A percentile compares a stretch with the other conserved stretches of the same genome.
Conservation (phyloP, 2,113 vertebrate species). For the Melospiza georgiana region DNA sequence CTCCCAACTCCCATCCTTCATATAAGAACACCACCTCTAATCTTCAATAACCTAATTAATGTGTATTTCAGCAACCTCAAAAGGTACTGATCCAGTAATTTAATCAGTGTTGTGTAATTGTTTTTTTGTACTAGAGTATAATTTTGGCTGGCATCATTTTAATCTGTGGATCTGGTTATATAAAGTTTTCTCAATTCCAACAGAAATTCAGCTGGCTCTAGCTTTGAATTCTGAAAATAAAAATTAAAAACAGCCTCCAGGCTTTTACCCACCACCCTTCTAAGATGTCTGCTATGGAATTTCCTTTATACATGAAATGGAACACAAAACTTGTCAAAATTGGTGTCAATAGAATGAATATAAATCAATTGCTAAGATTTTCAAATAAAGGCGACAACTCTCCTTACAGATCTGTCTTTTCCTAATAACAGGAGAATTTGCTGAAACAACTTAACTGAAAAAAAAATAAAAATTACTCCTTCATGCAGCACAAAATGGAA, state of each 20-base stretch:
- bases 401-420: neutral
- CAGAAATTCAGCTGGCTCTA: neutral
- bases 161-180: neutral
- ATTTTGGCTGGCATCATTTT: neutral
- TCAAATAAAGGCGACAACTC: slow-evolving; percentile 33
- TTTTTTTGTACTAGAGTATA: neutral
- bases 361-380: neutral
- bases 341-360: neutral
- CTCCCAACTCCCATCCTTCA: neutral
- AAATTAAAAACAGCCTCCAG: neutral
- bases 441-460: neutral
- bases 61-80: slow-evolving; percentile 14
- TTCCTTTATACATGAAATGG: neutral
- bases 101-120: neutral
- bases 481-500: neutral
- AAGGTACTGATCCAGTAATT: slow-evolving; percentile 8
- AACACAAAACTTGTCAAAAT: neutral
- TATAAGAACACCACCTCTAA: neutral
- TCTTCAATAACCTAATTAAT: neutral
- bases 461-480: neutral
- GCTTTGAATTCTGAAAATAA: neutral
- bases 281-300: neutral
- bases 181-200: neutral
- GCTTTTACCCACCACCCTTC: neutral
- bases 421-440: neutral